Evolutionary conservation across 2,113 vertebrate genomes (phyloP).

Genomic region (Tenebrosternarchus preto): DNA sequence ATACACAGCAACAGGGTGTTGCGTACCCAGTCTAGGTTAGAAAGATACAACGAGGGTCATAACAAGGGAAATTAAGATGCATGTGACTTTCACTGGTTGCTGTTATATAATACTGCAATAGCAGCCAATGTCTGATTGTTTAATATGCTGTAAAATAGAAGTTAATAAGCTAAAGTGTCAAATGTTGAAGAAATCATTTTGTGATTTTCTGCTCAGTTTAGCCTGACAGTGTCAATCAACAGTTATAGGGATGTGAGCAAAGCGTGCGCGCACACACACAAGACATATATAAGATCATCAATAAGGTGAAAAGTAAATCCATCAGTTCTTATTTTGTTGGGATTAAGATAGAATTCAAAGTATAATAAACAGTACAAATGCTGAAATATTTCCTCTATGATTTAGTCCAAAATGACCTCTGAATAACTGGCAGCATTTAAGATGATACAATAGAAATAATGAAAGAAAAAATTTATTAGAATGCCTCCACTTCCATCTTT

Average conservation of each 20-base stretch:
- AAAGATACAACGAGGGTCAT: too few species aligned
- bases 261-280: not conserved
- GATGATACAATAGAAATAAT: not conserved
- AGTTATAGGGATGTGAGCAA: not conserved
- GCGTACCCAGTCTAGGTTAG: too few species aligned
- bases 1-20: constrained; percentile 5
- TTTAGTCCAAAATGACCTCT: too few species aligned
- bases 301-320: too few species aligned
- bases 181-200: constrained; percentile 16
- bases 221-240: not conserved
- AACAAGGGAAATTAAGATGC: constrained; percentile 27
- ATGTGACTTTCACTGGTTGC: not conserved
- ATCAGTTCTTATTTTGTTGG: not conserved
- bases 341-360: not conserved
- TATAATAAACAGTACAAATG: constrained; percentile 24
- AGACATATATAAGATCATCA: not conserved
- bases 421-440: too few species aligned
- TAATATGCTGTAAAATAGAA: constrained; percentile 25
- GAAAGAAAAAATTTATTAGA: too few species aligned
- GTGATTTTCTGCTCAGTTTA: constrained; percentile 37
- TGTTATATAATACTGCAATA: not conserved
- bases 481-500: too few species aligned
- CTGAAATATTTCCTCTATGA: constrained; percentile 31
- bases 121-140: not conserved
- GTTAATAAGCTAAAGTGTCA: constrained; percentile 35